Conservation (phyloP, 2,797 vertebrate genomes). For the Bufotes viridis region DNA sequence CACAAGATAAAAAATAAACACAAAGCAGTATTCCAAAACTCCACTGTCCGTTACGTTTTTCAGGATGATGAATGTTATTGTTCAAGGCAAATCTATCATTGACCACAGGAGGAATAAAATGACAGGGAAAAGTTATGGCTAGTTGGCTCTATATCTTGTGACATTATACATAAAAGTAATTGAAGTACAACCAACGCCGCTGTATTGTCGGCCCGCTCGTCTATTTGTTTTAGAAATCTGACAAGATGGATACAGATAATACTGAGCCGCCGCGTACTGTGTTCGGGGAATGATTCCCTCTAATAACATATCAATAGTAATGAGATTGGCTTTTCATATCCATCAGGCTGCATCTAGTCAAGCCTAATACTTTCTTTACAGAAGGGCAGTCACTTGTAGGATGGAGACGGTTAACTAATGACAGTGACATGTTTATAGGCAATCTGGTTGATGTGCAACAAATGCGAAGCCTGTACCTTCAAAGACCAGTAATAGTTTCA, state of each 20-base stretch:
- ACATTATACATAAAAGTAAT: constrained; percentile 88
- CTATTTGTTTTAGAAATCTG: constrained; percentile 84
- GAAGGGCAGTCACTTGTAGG: constrained; percentile 45
- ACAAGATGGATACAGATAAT: constrained; percentile 85
- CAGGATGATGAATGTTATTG: constrained; percentile 86
- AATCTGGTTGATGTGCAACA: neutral
- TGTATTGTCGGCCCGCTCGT: constrained; percentile 87
- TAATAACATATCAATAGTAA: constrained; percentile 66
- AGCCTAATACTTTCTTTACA: constrained; percentile 21
- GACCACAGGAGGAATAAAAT: constrained; percentile 87
- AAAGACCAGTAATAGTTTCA: neutral
- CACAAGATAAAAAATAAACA: constrained; percentile 39
- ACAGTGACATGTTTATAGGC: constrained; percentile 34
- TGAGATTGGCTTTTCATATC: constrained; percentile 54
- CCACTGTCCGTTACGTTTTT: constrained; percentile 83
- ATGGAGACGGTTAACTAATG: constrained; percentile 20
- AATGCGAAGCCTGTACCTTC: constrained; percentile 3
- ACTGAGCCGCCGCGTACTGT: constrained; percentile 70
- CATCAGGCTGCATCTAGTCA: constrained; percentile 60
- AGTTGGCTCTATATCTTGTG: constrained; percentile 91
- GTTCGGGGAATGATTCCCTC: constrained; percentile 64
- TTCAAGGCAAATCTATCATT: constrained; percentile 88
- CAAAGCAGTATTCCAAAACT: constrained; percentile 68
- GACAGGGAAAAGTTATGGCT: constrained; percentile 89
- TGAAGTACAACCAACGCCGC: constrained; percentile 88